Evolutionary conservation across 2,888 invertebrate species (phyloP), one percentile per base, ranked within the genome.

Genomic region (Netelia melanura): DNA sequence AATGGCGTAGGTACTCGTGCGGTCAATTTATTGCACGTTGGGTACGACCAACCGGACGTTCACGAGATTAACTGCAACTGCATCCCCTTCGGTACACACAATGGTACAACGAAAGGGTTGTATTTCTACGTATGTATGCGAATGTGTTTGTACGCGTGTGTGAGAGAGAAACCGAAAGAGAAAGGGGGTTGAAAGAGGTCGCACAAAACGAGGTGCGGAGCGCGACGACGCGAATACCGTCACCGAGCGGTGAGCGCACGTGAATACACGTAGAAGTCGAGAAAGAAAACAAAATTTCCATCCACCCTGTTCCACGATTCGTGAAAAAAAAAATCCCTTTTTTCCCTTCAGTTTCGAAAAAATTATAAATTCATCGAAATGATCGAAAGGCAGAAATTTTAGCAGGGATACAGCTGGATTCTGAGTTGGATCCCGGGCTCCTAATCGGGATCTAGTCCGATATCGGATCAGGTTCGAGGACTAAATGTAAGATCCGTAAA

Each of bases 11-110:
- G 30, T 52, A 70, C 64, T 75, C 70, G 74, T 68, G 76, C 76
- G 84, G 84, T 84, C 84, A 81, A 84, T 84, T 84, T 84, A 84
- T 84, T 77, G 81, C 81, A 72, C 84, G 81, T 72, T 62, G 54
- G 43, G 65, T 77, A 72, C 84, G 84, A 77, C 65, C 76, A 71
- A 72, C 84, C 84, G 84, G 84, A 84, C 84, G 81, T 84, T 84
- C 84, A 56, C 80, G 84, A 84, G 84, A 84, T 84, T 81, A 81
- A 84, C 81, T 81, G 80, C 84, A 77, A 84, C 80, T 81, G 76
- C 84, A 76, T 72, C 72, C 84, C 84, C 67, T 70, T 58, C 30
- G 81, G 80, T 76, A 71, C 54, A 58, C 58, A 76, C 83, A 80
- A 80, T 84, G 67, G 64, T 64, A 43, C 75, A 72, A 58, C 38